Conservation (phyloP, 2,888 invertebrate genomes). For the Melieria crassipennis region DNA sequence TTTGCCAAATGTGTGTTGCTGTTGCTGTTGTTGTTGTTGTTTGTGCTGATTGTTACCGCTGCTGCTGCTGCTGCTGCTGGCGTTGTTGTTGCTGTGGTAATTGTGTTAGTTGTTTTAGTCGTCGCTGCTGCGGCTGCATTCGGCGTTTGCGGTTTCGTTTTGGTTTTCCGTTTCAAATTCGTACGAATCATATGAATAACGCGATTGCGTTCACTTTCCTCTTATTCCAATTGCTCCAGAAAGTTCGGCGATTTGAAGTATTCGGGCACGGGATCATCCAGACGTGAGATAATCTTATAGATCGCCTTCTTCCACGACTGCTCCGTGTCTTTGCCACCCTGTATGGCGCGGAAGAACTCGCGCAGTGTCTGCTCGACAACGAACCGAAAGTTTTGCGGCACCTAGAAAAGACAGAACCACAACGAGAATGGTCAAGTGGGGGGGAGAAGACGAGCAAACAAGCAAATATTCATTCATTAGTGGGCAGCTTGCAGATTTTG, state of each 20-base stretch:
- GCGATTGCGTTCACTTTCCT: constrained; percentile 31
- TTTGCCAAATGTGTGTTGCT: background rate
- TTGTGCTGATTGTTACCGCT: constrained; percentile 3
- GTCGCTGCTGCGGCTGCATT: constrained; percentile 27
- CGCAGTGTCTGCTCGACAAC: constrained; percentile 97
- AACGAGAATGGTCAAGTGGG: constrained; percentile 12
- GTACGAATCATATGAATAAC: constrained; percentile 31
- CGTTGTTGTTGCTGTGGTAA: constrained; percentile 13
- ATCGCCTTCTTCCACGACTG: constrained; percentile 99
- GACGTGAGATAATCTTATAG: constrained; percentile 98
- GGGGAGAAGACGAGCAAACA: too few species aligned
- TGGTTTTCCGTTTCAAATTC: constrained; percentile 29
- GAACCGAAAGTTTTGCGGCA: constrained; percentile 95
- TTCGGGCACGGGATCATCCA: constrained; percentile 99
- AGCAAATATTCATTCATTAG: too few species aligned
- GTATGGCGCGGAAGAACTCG: constrained; percentile 99
- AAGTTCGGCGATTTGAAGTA: constrained; percentile 99
- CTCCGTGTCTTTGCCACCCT: constrained; percentile 95
- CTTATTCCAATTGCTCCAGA: constrained; percentile 94
- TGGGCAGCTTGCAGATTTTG: too few species aligned
- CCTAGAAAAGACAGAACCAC: constrained; percentile 70
- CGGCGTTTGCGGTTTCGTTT: constrained; percentile 15
- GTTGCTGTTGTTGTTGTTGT: constrained; percentile 11
- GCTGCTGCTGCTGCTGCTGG: constrained; percentile 2
- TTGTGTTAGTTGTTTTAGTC: constrained; percentile 47